Evolutionary conservation across 2,113 vertebrate species (phyloP), one percentile per base, ranked within the genome.

Genomic region (Ciconia maguari): DNA sequence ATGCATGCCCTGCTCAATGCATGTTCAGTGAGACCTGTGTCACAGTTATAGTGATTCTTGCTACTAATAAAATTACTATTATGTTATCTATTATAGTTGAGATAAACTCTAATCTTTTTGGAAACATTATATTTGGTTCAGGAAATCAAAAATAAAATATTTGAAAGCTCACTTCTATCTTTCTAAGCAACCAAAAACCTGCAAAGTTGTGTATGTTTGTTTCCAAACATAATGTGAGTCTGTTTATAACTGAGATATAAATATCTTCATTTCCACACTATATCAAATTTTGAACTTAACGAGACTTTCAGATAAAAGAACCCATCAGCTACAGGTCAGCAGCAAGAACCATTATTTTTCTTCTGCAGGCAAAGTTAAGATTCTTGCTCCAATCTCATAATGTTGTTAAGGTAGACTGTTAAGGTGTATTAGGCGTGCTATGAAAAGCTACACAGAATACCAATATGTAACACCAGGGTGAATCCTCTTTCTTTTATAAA

Each of bases 401-500:
- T 68, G 16, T 48, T 79, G 92, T 94, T 89, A 91, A 95, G 65
- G 38, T 34, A 90, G 65, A 65, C 57, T 81, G n/a, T 75, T 93
- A 72, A 92, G n/a, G 57, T 52, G 12, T 44, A 32, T 89, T 79
- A 92, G 30, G 26, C 2, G 2, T 71, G 44, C 64, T 75, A 24
- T 57, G 51, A 68, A 92, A 94, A 93, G 30, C 89, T 75, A 16
- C 69, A 72, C 34, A 36, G 76, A 89, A 69, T 75, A 84, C 68
- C 69, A 84, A 36, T 76, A 60, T 19, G 36, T 65, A 84, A 66
- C 69, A 75, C 41, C 52, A 79, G 27, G 65, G 52, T 69, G 89
- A 94, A 93, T 87, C 48, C 60, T 93, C 76, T 62, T 80, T 64
- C 44, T 90, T 89, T 92, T n/a, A 27, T 25, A 90, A 93, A 93